These are phyloP conservation scores for Campoplex capitator DNA, from an alignment of 2,888 invertebrate species.

Conservation along the genomic window DNA sequence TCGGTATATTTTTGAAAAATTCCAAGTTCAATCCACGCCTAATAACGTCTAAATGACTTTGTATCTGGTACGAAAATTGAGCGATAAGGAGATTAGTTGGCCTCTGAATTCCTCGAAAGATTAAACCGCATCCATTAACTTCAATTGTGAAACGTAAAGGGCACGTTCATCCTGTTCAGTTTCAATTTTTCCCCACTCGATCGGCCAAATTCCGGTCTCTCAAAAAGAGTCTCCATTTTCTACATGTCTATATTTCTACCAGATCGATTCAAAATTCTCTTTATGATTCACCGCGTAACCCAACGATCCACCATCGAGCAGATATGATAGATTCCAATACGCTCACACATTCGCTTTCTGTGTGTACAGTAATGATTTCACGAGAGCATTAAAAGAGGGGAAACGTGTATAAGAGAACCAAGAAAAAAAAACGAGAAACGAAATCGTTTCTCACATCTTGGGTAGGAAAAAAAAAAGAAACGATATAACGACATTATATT, in stretches of 20 bases:
- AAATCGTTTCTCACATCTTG: slow-evolving; percentile 24
- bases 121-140: neutral
- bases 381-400: neutral
- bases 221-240: slow-evolving; percentile 15
- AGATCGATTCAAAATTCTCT: slow-evolving; percentile 26
- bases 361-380: slow-evolving; percentile 14
- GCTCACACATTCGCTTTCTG: neutral
- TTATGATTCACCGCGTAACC: slow-evolving; percentile 37
- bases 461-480: neutral
- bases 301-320: slow-evolving; percentile 25
- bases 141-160: slow-evolving; percentile 10
- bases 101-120: neutral
- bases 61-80: neutral
- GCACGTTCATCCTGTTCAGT: neutral
- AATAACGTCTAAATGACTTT: neutral
- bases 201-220: neutral
- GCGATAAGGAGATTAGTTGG: neutral
- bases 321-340: slow-evolving; percentile 32
- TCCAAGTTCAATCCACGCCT: neutral
- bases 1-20: neutral
- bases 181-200: neutral
- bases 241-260: neutral
- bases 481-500: slow-evolving; percentile 41
- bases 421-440: neutral
- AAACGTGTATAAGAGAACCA: neutral